phyloP scores from a whole-genome alignment of 2,888 invertebrate genomes.

The Drosophila rellima region DNA sequence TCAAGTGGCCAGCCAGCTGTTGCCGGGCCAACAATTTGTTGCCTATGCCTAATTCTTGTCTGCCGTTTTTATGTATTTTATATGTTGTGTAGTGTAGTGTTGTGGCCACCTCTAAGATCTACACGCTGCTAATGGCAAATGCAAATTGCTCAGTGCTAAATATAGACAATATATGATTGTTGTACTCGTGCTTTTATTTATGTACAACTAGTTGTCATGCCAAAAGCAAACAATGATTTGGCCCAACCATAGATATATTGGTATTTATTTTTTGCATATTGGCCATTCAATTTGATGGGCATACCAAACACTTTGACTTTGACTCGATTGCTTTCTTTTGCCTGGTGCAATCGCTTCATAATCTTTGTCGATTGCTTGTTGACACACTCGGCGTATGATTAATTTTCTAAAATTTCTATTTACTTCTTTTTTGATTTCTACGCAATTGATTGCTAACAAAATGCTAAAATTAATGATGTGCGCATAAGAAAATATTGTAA shows the following conservation, averaged over 20 bases:
- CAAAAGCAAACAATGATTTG: slow-evolving; percentile 8
- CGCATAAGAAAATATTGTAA: no score
- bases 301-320: slow-evolving; percentile 24
- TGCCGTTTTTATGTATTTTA: background rate
- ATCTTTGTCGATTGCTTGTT: slow-evolving; percentile 31
- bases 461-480: slow-evolving; percentile 27
- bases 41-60: slow-evolving; percentile 3
- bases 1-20: slow-evolving; percentile 52
- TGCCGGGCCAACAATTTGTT: slow-evolving; percentile 43
- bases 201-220: slow-evolving; percentile 22
- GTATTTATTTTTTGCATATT: slow-evolving; percentile 34
- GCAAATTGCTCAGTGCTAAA: slow-evolving; percentile 57
- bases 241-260: slow-evolving; percentile 10
- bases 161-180: slow-evolving; percentile 41
- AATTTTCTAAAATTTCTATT: slow-evolving; percentile 52
- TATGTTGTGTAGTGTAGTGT: slow-evolving; percentile 2
- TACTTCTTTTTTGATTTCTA: slow-evolving; percentile 33
- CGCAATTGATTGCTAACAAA: slow-evolving; percentile 21
- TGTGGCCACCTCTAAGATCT: slow-evolving; percentile 18
- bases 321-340: slow-evolving; percentile 46
- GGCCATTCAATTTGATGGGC: slow-evolving; percentile 34
- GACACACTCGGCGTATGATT: slow-evolving; percentile 67
- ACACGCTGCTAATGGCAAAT: slow-evolving; percentile 31
- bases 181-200: slow-evolving; percentile 19
- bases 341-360: slow-evolving; percentile 15